Evolutionary conservation across 2,888 invertebrate genomes (phyloP), one percentile per base, ranked within the genome.

Genomic region (Acrobasis consociella): DNA sequence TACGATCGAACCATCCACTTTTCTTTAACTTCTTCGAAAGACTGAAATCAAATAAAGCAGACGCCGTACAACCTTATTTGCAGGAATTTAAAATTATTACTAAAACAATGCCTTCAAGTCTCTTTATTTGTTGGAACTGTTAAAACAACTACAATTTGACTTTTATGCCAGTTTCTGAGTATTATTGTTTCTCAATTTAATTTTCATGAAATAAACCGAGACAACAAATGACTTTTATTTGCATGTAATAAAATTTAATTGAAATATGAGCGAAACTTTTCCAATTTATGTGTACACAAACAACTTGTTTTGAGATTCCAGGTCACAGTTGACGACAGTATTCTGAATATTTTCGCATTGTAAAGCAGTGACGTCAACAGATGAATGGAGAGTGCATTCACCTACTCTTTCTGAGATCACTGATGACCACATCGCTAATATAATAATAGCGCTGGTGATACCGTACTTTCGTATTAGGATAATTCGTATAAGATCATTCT

Each of bases 321-420:
- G 13, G 17, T 11, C 46, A 46, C 58, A 22, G 15, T 58, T 58
- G 58, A 58, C 46, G 58, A 58, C 46, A 46, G n/a, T 46, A 46
- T n/a, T 46, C 46, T n/a, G 11, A 7, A 22, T 46, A 39, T 52
- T 60, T 38, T 51, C 7, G 16, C 37, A 56, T 49, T 55, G 62
- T 55, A 37, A 55, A 56, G 49, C 49, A 62, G 46, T 62, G 62
- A 62, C 56, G 49, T 62, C 62, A 62, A 31, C 62, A 55, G 31
- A 55, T 22, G 46, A 55, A 62, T 62, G 49, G 49, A 60, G 53
- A 61, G 61, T 61, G 55, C 62, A 55, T 62, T 62, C 62, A 62
- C 62, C 62, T 55, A 56, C 59, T 16, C 59, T 11, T 22, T 15
- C 53, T 62, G 53, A 62, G 62, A 62, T 62, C 62, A 62, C 38